Evolutionary conservation across 2,113 vertebrate species (phyloP).

Genomic region (Nycticebus coucang): DNA sequence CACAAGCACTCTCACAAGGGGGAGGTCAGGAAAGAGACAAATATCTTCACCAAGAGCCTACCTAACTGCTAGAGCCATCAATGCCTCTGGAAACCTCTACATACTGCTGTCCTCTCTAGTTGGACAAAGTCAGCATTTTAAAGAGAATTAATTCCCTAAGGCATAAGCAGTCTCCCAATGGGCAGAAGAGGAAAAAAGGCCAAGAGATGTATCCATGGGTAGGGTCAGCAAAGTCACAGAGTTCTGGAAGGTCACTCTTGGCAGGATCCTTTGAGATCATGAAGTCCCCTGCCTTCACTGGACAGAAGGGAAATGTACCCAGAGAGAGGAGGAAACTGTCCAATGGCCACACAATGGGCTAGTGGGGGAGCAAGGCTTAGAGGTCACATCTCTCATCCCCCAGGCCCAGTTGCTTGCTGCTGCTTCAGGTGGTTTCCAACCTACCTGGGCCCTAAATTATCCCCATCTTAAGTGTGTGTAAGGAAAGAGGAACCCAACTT

Average conservation of each 20-base stretch:
- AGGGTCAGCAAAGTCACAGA: conserved; percentile 36
- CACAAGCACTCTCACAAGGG: not conserved
- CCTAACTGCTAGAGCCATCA: not conserved
- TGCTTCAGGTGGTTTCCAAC: not conserved
- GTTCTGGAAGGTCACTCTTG: conserved; percentile 35
- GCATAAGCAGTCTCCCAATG: not conserved
- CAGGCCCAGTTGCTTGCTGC: not conserved
- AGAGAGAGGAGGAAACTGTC: not conserved
- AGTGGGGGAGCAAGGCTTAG: not conserved
- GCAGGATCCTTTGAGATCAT: conserved; percentile 32
- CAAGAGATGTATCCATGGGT: not conserved
- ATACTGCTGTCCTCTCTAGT: not conserved
- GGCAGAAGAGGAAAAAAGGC: not conserved
- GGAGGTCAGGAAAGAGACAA: not conserved
- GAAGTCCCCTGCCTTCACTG: not conserved
- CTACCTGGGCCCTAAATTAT: not conserved
- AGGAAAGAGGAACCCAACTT: not conserved
- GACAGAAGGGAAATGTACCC: not conserved
- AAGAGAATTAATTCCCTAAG: not conserved
- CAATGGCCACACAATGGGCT: not conserved
- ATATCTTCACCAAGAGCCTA: not conserved
- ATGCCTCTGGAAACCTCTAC: not conserved
- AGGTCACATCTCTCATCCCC: not conserved
- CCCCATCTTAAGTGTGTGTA: not conserved
- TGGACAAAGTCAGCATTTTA: not conserved